Conservation (phyloP, 2,797 vertebrate species). For the Notolepis coatsorum region DNA sequence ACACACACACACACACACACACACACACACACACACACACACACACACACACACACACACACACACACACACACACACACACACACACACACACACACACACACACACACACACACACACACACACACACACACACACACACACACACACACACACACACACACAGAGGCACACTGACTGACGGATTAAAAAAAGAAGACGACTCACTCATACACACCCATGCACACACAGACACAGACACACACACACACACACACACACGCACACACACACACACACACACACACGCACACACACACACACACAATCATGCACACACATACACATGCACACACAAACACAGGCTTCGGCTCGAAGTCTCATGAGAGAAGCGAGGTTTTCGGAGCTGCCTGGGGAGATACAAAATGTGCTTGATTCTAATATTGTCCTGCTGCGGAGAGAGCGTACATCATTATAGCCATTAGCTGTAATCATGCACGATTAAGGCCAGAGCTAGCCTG, state of each 20-base stretch:
- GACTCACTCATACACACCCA: neutral
- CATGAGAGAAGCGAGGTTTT: conserved; percentile 68
- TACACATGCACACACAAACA: neutral
- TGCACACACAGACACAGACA: neutral
- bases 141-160: no score
- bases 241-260: neutral
- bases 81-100: conserved; percentile 1
- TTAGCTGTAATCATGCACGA: conserved; percentile 88
- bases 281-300: neutral
- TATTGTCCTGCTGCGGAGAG: conserved; percentile 86
- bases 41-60: conserved; percentile 4
- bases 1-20: neutral
- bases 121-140: neutral
- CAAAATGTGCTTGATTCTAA: conserved; percentile 88
- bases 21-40: conserved; percentile 4
- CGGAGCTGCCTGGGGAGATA: conserved; percentile 81
- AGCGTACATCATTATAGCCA: conserved; percentile 87
- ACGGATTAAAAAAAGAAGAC: neutral
- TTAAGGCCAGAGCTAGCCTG: conserved; percentile 78
- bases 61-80: neutral
- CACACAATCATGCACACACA: conserved; percentile 7
- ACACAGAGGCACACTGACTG: neutral
- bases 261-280: conserved; percentile 3
- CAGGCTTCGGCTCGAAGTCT: conserved; percentile 15
- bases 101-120: conserved; percentile 4